Evolutionary conservation across 2,113 vertebrate genomes (phyloP), one percentile per base, ranked within the genome.

Genomic region (Pavo muticus): DNA sequence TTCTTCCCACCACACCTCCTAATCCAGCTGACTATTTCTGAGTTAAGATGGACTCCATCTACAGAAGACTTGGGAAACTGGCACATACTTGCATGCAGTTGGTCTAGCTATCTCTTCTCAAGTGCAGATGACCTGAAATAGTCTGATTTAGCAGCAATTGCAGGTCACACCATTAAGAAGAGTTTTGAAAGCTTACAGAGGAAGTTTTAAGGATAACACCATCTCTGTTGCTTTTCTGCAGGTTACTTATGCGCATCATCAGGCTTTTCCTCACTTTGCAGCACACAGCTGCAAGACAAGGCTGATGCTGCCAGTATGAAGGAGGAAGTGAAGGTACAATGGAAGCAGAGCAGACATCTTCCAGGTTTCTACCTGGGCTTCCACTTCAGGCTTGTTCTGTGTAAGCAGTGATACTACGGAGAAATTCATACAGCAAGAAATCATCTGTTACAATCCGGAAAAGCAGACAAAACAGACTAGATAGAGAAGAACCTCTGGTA

Each of bases 301-400:
- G 21, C 9, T 45, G 19, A 21, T 78, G 35, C 39, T 50, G 65
- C 27, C 19, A 37, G 29, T 4, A 15, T 1, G 0, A 56, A 0
- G 12, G 35, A 14, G 45, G 70, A 60, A 76, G 9, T 4, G 7
- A 67, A 91, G 32, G 32, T 32, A 10, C 40, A 9, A 74, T 19
- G 27, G 54, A 52, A 90, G 35, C 2, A 3, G 29, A 83, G 32
- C 1, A 2, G 9, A 71, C 5, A 81, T 48, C 39, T 69, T 70
- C 7, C 45, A 84, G 10, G 5, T 67, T 86, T 69, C 79, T 67
- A 23, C 42, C 30, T 3, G 1, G 59, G 56, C 8, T 85, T 92
- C 59, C 30, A 47, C 20, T 57, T 79, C 23, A 40, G n/a, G 5
- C 37, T 67, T 27, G 24, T 5, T 44, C 57, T 56, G 45, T 21